These are phyloP conservation scores for Muscicapa adusta DNA, from an alignment of 2,113 vertebrate genomes.

Conservation along the genomic window DNA sequence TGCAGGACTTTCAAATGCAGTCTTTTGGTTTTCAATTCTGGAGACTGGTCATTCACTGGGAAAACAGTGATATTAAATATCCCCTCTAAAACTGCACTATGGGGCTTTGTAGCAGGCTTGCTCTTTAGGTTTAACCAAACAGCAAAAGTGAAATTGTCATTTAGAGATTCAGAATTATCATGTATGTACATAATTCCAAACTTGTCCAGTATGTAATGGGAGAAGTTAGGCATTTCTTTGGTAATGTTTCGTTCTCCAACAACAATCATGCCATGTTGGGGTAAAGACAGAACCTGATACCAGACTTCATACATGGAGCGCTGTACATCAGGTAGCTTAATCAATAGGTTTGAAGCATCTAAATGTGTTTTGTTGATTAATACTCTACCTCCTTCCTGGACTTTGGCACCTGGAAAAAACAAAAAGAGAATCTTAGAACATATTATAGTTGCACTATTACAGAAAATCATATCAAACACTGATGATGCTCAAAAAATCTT, in stretches of 20 bases:
- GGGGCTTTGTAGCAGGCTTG: conserved; percentile 73
- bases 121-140: conserved; percentile 83
- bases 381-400: conserved; percentile 81
- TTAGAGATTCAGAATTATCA: conserved; percentile 83
- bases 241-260: conserved; percentile 85
- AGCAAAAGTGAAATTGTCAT: conserved; percentile 81
- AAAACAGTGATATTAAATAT: conserved; percentile 82
- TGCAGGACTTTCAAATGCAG: conserved; percentile 80
- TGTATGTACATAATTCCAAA: conserved; percentile 84
- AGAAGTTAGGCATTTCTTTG: conserved; percentile 86
- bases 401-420: conserved; percentile 73
- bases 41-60: conserved; percentile 85
- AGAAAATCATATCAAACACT: background rate
- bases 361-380: conserved; percentile 80
- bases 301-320: conserved; percentile 82
- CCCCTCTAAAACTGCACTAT: conserved; percentile 77
- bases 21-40: conserved; percentile 84
- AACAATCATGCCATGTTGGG: conserved; percentile 78
- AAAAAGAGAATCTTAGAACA: background rate
- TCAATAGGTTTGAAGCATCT: conserved; percentile 86
- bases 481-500: background rate
- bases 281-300: conserved; percentile 84
- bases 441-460: background rate
- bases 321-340: conserved; percentile 76
- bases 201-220: conserved; percentile 83